Base-by-base conservation (phyloP, 2,797 vertebrate genomes). In the Tachyglossus aculeatus region DNA sequence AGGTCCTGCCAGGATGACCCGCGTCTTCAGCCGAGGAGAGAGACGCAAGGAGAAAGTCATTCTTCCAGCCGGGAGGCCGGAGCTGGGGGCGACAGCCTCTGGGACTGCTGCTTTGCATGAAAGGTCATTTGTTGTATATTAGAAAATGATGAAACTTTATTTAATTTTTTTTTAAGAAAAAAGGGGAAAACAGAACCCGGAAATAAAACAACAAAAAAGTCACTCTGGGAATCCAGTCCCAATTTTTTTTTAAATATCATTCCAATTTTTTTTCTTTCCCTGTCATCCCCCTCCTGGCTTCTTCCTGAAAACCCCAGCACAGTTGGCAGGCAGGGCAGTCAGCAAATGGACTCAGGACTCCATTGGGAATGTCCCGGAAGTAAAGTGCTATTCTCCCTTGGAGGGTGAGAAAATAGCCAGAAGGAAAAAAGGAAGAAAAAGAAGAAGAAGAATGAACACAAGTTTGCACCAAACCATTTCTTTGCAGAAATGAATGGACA, bases 41-140 rank as follows among this genome's bases (percentile, higher is more conserved):
- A 57, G 32, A 53, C 39, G 52, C 73, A 22, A 72, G 34, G 55
- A 48, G 71, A 78, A 81, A 71, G 68, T 37, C 22, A 38, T 50
- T 73, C 40, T 55, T 62, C 2, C 0, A 81, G 77, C 70, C 10
- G 47, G 79, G 81, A 84, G 69, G 85, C 64, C 54, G 44, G 36
- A 60, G 59, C 85, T 65, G 67, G 74, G 62, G 65, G 75, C 41
- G 33, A 71, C 86, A 77, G 77, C 86, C 82, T 91, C 82, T 82
- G 67, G 67, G 75, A 87, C 90, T 84, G 88, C 92, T 91, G 89
- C 91, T 93, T 92, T 92, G 92, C 92, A 93, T 93, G 92, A 91
- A 80, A 88, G 75, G 83, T 85, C 54, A 53, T 85, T 90, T 74
- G 86, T 84, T 93, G 92, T 93, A 91, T 92, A 93, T 89, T 89